Percentiles rank a stretch among this genome's conserved stretches.
Conservation (phyloP, 2,888 invertebrate species). For the Drosophila vallismaia region DNA sequence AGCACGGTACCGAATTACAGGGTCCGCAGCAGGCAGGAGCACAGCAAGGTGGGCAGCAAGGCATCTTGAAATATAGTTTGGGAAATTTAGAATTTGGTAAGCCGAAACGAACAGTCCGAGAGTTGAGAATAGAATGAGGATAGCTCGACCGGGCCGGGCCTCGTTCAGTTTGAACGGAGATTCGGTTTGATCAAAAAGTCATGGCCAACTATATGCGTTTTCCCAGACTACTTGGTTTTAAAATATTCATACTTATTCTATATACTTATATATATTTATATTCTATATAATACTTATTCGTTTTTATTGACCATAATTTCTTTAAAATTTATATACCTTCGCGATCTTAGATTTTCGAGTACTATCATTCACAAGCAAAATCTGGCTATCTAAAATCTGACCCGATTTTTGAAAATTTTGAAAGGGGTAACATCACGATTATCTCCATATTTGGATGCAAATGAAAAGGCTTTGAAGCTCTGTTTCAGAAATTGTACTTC, state of each 20-base stretch:
- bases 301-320: no score
- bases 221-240: neutral
- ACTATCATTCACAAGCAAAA: no score
- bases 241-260: neutral
- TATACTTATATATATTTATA: no score
- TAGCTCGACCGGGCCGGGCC: neutral
- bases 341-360: no score
- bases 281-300: no score
- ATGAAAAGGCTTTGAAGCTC: no score
- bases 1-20: conserved; percentile 55
- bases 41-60: conserved; percentile 54
- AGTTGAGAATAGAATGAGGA: conserved; percentile 66
- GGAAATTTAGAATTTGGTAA: conserved; percentile 58
- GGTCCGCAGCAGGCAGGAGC: conserved; percentile 25
- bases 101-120: conserved; percentile 64
- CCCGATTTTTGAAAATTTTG: no score
- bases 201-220: conserved; percentile 36
- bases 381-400: no score
- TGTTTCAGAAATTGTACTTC: no score
- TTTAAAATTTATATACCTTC: no score
- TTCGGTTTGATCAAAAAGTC: conserved; percentile 4
- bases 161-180: neutral
- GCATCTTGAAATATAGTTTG: conserved; percentile 66
- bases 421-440: no score
- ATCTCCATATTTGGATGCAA: no score